phyloP scores from a whole-genome alignment of 2,797 vertebrate genomes.

The Carapus acus region DNA sequence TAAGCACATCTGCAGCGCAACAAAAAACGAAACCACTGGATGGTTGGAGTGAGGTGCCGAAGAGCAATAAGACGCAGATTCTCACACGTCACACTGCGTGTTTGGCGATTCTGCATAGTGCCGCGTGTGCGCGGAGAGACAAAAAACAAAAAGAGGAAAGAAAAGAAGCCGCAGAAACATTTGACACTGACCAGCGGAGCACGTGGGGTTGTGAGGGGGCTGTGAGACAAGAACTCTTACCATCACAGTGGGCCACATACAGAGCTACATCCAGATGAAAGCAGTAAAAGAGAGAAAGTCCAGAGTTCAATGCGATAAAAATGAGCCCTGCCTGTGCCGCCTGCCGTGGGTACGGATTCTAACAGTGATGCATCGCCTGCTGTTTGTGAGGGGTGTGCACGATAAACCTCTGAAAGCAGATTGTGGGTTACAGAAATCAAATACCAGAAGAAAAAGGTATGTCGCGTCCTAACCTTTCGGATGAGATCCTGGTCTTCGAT shows the following conservation, averaged over 20 bases:
- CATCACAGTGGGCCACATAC: conserved; percentile 83
- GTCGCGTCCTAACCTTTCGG: too few relatives aligned
- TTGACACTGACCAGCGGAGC: conserved; percentile 23
- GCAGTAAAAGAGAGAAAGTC: conserved; percentile 65
- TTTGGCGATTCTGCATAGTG: too few relatives aligned
- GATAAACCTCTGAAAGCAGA: conserved; percentile 2
- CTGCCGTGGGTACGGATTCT: conserved; percentile 4
- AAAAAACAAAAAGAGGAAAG: conserved; percentile 17
- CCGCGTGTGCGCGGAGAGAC: too few relatives aligned
- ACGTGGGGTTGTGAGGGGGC: conserved; percentile 23
- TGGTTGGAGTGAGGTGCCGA: conserved; percentile 8
- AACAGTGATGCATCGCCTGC: conserved; percentile 5
- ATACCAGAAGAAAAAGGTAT: neutral
- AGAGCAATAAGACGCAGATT: conserved; percentile 40
- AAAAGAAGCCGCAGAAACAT: conserved; percentile 33
- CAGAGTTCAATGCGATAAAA: conserved; percentile 36
- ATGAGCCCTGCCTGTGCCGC: conserved; percentile 18
- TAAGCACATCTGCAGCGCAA: conserved; percentile 18
- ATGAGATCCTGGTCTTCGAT: conserved; percentile 96
- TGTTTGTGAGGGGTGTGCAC: conserved; percentile 10
- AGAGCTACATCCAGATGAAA: conserved; percentile 72
- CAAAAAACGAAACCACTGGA: conserved; percentile 19
- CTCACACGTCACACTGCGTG: conserved; percentile 19
- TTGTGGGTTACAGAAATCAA: neutral
- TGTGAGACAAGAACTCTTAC: conserved; percentile 61